Base-by-base conservation (phyloP, 2,888 invertebrate species). In the Troglohyphantes excavatus region DNA sequence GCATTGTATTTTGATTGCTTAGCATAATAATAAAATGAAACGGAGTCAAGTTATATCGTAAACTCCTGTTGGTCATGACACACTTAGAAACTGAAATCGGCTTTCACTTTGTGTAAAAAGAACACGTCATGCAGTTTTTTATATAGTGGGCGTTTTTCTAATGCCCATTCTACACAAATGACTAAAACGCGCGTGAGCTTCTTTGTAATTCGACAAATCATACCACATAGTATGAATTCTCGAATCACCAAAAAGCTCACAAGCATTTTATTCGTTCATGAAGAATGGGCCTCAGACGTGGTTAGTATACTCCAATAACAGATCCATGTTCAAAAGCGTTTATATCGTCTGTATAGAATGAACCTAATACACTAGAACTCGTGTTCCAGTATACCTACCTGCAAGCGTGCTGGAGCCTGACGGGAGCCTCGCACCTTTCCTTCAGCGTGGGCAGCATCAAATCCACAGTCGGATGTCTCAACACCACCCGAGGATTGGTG, bases 391-490 rank as follows among this genome's bases (percentile, higher is more conserved):
- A 39, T 7, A 19, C 67, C 21, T 9, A 88, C 88, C 90, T 83
- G 79, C 90, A 90, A 59, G 7, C n/a, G 27, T 90, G 90, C 19
- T 90, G 59, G 26, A 90, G 26, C 7, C 53, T 53, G 9, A 53
- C 33, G 17, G 72, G 70, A 13, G n/a, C 7, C 3, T 3, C 70
- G 9, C 53, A 90, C 27, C 90, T 59, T 19, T 72, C n/a, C 0
- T n/a, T 46, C n/a, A 90, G 26, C 7, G 46, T 72, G 0, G 90
- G 90, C 5, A 90, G 11, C 72, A 90, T 29, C n/a, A 39, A 3
- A 0, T 63, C 5, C 2, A 90, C 72, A 0, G 27, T 17, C 0
- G 63, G 43, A 26, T 90, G 78, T 2, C 7, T n/a, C 7, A 84
- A 13, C 17, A 13, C 46, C 0, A 72, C 53, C 5, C 23, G 33